Percentiles rank a stretch among this genome's conserved stretches.
These are phyloP conservation scores for Ptychobarbus kaznakovi DNA, from an alignment of 2,797 vertebrate species.

Conservation along the genomic window DNA sequence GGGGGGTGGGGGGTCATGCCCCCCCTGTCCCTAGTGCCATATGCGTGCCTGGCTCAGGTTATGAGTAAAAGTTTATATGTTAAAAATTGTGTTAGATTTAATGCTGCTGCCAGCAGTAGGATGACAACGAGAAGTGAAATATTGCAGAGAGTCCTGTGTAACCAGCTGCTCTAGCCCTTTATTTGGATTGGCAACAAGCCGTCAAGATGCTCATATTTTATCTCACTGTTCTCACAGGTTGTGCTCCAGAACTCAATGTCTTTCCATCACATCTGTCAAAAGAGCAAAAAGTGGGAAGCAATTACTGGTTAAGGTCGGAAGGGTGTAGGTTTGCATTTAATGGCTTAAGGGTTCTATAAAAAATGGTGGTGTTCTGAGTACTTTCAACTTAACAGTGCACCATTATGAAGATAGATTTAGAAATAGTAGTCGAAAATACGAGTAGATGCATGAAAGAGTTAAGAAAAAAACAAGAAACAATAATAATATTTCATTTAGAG, in stretches of 20 bases:
- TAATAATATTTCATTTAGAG: neutral
- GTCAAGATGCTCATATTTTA: constrained; percentile 73
- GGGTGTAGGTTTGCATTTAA: constrained; percentile 18
- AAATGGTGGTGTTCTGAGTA: neutral
- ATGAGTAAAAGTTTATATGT: constrained; percentile 73
- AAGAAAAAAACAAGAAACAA: neutral
- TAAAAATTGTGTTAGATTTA: constrained; percentile 70
- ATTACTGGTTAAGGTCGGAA: constrained; percentile 53
- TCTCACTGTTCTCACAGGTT: constrained; percentile 57
- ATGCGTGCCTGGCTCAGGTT: constrained; percentile 40
- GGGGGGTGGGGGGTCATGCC: too few species aligned
- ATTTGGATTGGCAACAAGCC: constrained; percentile 67
- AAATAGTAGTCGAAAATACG: neutral
- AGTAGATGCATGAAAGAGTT: neutral
- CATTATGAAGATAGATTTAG: neutral
- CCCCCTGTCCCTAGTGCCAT: too few species aligned
- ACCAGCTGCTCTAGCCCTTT: constrained; percentile 69
- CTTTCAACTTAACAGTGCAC: neutral
- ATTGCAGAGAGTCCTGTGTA: constrained; percentile 60
- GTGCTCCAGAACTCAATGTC: constrained; percentile 60
- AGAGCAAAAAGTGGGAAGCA: constrained; percentile 54
- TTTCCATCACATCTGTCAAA: constrained; percentile 72
- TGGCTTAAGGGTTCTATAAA: neutral
- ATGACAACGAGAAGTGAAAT: constrained; percentile 68
- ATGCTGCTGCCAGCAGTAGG: constrained; percentile 65